These are phyloP conservation scores for Hofmannophila pseudospretella DNA, from an alignment of 2,888 invertebrate genomes.

Conservation along the genomic window DNA sequence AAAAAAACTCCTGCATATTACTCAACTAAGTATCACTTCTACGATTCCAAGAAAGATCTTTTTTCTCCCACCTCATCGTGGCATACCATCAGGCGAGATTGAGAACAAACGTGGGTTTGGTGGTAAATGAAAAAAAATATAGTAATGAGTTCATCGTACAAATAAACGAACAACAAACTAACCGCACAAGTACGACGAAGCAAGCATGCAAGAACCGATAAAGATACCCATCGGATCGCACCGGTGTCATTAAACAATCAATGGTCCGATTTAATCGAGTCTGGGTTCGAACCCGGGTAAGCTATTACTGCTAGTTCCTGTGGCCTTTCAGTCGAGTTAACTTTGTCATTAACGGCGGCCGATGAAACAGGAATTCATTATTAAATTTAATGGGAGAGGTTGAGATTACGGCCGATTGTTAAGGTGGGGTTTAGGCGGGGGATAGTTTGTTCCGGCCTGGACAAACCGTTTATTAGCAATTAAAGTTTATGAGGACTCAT, in stretches of 20 bases:
- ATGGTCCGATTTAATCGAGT: constrained; percentile 34
- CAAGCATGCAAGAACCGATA: constrained; percentile 19
- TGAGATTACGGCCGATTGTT: constrained; percentile 12
- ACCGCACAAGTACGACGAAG: constrained; percentile 25
- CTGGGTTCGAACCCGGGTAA: constrained; percentile 28
- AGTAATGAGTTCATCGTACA: no score
- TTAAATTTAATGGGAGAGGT: constrained; percentile 29
- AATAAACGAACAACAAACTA: background rate
- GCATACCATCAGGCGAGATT: no score
- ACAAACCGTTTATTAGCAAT: no score
- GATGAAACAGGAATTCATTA: constrained; percentile 32
- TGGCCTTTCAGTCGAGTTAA: constrained; percentile 20
- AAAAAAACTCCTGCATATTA: no score
- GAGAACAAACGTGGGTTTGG: no score
- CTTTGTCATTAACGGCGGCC: constrained; percentile 26
- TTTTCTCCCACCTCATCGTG: no score
- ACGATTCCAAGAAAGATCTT: no score
- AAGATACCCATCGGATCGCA: constrained; percentile 19
- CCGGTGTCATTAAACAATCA: constrained; percentile 38
- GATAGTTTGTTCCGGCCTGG: no score
- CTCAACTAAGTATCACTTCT: no score
- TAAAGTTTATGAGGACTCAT: no score
- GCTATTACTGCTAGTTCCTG: constrained; percentile 27
- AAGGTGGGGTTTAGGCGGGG: no score
- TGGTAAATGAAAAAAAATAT: no score